Percentiles rank a stretch among this genome's conserved stretches.
Conservation (phyloP, 2,888 invertebrate species). For the Caenorhabditis sinica region DNA sequence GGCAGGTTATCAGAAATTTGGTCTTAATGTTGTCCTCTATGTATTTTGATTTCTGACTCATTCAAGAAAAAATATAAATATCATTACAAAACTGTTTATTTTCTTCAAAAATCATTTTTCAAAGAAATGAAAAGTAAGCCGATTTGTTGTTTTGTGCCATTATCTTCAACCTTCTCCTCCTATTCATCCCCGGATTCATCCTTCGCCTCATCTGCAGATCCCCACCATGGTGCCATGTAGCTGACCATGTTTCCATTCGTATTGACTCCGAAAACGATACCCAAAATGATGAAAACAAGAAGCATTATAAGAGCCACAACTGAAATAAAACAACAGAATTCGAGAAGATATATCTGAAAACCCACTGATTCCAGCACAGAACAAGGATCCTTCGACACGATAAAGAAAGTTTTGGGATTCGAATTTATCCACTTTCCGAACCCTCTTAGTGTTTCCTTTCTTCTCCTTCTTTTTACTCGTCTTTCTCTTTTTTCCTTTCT, state of each 20-base stretch:
- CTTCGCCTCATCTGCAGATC: slow-evolving; percentile 7
- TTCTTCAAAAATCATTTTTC: neutral
- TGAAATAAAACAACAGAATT: neutral
- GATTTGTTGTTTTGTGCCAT: slow-evolving; percentile 30
- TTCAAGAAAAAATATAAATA: no score
- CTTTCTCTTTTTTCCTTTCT: slow-evolving; percentile 32
- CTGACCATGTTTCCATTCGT: slow-evolving; percentile 50
- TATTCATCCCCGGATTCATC: slow-evolving; percentile 3
- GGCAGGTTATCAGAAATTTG: no score
- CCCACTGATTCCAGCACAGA: slow-evolving; percentile 62
- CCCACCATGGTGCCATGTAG: slow-evolving; percentile 49
- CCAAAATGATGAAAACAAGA: slow-evolving; percentile 20
- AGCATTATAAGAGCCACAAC: slow-evolving; percentile 27
- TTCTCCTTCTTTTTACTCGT: slow-evolving; percentile 52
- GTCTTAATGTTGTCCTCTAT: no score
- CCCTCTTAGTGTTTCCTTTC: slow-evolving; percentile 65
- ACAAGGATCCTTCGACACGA: slow-evolving; percentile 70
- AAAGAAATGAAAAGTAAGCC: slow-evolving; percentile 27
- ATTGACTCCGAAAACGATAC: slow-evolving; percentile 28
- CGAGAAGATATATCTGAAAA: neutral
- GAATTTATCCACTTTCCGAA: slow-evolving; percentile 58
- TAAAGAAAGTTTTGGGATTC: slow-evolving; percentile 71
- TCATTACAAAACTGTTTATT: neutral
- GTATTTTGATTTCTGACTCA: no score
- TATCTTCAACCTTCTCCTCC: neutral